Evolutionary conservation across 2,797 vertebrate genomes (phyloP).

Genomic region (Carduelis carduelis): DNA sequence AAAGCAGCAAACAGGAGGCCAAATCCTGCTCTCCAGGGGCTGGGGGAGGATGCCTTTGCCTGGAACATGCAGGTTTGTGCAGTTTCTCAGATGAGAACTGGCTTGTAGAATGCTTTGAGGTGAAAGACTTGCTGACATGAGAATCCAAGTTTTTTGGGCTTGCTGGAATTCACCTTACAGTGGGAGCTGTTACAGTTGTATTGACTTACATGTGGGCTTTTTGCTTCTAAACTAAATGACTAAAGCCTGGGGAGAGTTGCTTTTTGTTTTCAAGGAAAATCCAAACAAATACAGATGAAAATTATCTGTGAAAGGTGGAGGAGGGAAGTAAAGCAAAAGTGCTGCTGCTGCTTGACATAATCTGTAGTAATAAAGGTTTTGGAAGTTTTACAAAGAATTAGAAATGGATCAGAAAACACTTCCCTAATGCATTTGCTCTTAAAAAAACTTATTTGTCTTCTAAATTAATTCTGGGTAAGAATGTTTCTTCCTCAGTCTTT

Average conservation of each 20-base stretch:
- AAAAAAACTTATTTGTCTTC: neutral
- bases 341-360: neutral
- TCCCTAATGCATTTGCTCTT: neutral
- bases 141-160: neutral
- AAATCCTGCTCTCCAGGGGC: neutral
- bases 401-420: neutral
- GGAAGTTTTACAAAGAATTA: neutral
- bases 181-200: neutral
- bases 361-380: neutral
- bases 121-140: accelerated
- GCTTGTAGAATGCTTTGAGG: neutral
- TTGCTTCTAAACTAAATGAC: neutral
- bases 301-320: neutral
- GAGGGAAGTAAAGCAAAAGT: neutral
- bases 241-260: neutral
- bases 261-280: neutral
- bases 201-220: neutral
- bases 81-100: neutral
- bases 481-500: neutral
- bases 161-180: neutral
- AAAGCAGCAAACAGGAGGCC: neutral
- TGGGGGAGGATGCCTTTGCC: neutral
- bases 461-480: neutral
- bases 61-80: neutral
- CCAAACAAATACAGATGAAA: neutral